A percentile compares a stretch with the other conserved stretches of the same genome.
Evolutionary conservation across 2,113 vertebrate species (phyloP).

Genomic region (Elgaria multicarinata): DNA sequence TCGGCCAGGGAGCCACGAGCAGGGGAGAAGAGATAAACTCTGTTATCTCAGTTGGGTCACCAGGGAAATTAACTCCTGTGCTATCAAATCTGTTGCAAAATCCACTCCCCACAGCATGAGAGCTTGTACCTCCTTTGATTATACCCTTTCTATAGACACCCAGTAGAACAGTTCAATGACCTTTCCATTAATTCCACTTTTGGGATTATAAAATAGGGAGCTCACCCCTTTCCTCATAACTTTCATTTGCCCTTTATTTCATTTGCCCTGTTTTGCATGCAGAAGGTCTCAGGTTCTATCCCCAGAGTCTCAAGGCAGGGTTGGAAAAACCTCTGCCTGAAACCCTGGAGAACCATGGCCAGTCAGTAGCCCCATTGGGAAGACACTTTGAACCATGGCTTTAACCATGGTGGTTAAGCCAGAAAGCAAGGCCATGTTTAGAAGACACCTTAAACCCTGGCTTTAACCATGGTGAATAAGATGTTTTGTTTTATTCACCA

Average conservation of each 20-base stretch:
- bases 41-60: conserved; percentile 91
- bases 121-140: conserved; percentile 85
- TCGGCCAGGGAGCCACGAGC: no score
- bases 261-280: conserved; percentile 11
- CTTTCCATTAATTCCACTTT: conserved; percentile 80
- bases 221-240: conserved; percentile 44
- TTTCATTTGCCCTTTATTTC: conserved; percentile 70
- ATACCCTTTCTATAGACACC: conserved; percentile 82
- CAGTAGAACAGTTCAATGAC: conserved; percentile 81
- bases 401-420: no score
- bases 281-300: conserved; percentile 43
- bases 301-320: no score
- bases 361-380: no score
- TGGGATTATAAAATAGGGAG: conserved; percentile 51
- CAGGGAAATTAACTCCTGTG: conserved; percentile 94
- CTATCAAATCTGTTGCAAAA: conserved; percentile 86
- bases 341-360: no score
- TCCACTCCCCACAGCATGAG: conserved; percentile 81
- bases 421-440: no score
- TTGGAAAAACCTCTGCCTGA: no score
- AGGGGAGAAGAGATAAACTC: conserved; percentile 84
- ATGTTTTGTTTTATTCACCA: no score
- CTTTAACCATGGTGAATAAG: no score
- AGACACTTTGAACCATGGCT: no score
- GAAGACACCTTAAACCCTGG: no score